phyloP scores from a whole-genome alignment of 1,140 invertebrate species.

The Psilanteris sp. region DNA sequence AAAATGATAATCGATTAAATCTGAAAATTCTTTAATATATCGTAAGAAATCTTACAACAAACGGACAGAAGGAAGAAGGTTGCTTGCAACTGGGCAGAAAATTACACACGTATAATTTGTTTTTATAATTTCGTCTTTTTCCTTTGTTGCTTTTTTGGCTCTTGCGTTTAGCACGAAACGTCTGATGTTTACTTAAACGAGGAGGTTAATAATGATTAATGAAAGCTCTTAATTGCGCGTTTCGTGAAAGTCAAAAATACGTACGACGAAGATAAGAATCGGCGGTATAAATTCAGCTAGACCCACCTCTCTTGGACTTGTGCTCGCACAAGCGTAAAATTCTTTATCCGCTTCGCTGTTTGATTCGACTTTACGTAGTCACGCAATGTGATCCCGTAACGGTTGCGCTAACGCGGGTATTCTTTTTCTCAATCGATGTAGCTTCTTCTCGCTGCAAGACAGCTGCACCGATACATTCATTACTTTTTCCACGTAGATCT shows the following conservation, averaged over 20 bases:
- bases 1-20: constrained; percentile 20
- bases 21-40: not conserved
- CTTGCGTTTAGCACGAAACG: constrained; percentile 57
- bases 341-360: constrained; percentile 63
- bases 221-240: constrained; percentile 64
- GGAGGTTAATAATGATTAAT: constrained; percentile 63
- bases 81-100: constrained; percentile 8
- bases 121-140: constrained; percentile 30
- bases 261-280: constrained; percentile 57
- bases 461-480: constrained; percentile 59
- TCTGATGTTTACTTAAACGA: constrained; percentile 55
- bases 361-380: constrained; percentile 63
- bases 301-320: constrained; percentile 51
- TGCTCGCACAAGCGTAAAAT: constrained; percentile 65
- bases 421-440: constrained; percentile 63
- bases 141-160: constrained; percentile 27
- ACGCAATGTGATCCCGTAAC: constrained; percentile 61
- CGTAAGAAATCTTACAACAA: not conserved
- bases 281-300: constrained; percentile 58
- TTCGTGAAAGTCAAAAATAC: constrained; percentile 63
- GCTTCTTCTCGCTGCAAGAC: constrained; percentile 55
- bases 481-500: constrained; percentile 37
- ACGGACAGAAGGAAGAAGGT: constrained; percentile 12
- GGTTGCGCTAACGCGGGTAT: constrained; percentile 62
- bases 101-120: constrained; percentile 38